Evolutionary conservation across 2,888 invertebrate species (phyloP).

Genomic region (Brenthis ino): DNA sequence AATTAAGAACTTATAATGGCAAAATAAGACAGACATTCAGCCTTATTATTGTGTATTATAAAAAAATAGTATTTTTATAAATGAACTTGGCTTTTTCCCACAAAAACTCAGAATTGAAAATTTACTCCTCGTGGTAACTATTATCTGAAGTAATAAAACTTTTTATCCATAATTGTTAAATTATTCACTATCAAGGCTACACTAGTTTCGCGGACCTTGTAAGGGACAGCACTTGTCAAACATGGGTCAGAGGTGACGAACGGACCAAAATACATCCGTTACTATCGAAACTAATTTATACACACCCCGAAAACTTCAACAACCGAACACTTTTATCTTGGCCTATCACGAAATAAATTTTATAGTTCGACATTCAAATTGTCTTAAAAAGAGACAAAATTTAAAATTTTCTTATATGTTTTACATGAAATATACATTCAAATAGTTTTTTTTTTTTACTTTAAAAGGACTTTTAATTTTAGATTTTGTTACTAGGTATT

Average conservation of each 20-base stretch:
- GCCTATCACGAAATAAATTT: constrained; percentile 23
- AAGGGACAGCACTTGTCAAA: constrained; percentile 59
- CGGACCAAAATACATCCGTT: constrained; percentile 67
- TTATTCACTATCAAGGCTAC: constrained; percentile 46
- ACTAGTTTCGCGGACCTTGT: constrained; percentile 34
- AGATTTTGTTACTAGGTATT: too few relatives aligned
- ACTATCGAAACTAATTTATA: constrained; percentile 49
- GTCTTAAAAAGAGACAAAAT: constrained; percentile 5
- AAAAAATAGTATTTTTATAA: too few relatives aligned
- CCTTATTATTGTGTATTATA: too few relatives aligned
- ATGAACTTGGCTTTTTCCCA: too few relatives aligned
- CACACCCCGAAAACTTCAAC: constrained; percentile 19
- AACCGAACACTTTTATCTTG: not conserved
- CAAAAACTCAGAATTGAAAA: too few relatives aligned
- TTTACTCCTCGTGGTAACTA: not conserved
- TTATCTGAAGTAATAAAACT: not conserved
- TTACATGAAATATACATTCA: too few relatives aligned
- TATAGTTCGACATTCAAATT: not conserved
- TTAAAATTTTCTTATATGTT: not conserved
- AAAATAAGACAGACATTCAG: too few relatives aligned
- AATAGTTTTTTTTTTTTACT: too few relatives aligned
- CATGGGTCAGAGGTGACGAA: constrained; percentile 80
- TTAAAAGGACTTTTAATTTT: too few relatives aligned
- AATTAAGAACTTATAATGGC: too few relatives aligned
- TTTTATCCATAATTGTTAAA: constrained; percentile 31